Base-by-base conservation (phyloP, 35 echinoderm and acorn worm genomes). In the Ophioderma brevispina region DNA sequence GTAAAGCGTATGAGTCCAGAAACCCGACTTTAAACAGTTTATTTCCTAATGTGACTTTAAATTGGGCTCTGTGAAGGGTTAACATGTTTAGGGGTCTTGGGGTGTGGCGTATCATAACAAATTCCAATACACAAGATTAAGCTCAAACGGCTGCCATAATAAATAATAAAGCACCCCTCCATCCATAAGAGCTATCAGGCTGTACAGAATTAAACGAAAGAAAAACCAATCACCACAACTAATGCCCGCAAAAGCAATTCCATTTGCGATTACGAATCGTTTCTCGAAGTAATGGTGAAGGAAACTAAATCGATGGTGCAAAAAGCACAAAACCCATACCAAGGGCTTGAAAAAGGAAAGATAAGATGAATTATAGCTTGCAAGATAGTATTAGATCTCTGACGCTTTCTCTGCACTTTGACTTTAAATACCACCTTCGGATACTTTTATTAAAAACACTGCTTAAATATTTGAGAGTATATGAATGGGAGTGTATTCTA, bases 211-310 rank as follows among this genome's bases (percentile, higher is more conserved):
- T 3, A 70, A 25, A 6, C 10, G n/a, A n/a, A n/a, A 30, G 59
- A 70, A 70, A 70, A 70, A 8, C 28, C 10, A 70, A 15, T 70
- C 59, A 6, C 59, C 59, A 30, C 59, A 70, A 70, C 59, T 70
- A n/a, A 70, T 70, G 1, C 59, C 59, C n/a, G 59, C 59, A 70
- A 70, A 70, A 25, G 59, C 59, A 25, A 70, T 30, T 3, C 59
- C 59, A 70, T 70, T 70, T 2, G 59, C 59, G n/a, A 70, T 25
- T 6, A 70, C 28, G 59, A 70, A 70, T 8, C 59, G 59, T 70
- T 70, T 70, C n/a, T 70, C 59, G 23, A 70, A 70, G 59, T 70
- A 70, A 25, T 70, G 59, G 23, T 70, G 59, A 70, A 70, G 59
- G 59, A n/a, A n/a, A 70, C n/a, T 18, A 70, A 13, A 70, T 70